phyloP scores from a whole-genome alignment of 2,797 vertebrate species.

The Pogonophryne albipinna region DNA sequence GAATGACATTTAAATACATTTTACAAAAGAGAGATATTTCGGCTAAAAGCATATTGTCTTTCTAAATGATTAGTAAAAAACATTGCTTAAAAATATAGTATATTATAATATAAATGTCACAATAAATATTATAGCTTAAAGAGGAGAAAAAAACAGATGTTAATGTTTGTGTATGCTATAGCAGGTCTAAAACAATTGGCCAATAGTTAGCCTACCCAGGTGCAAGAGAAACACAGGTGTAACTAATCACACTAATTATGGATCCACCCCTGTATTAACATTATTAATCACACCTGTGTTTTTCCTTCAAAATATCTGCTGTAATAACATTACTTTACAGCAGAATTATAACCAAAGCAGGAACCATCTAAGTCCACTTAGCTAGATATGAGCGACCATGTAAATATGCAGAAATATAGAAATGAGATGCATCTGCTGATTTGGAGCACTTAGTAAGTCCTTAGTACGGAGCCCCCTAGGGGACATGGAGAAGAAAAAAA shows the following conservation, averaged over 20 bases:
- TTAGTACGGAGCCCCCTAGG: no score
- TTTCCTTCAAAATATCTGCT: not conserved
- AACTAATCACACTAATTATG: not conserved
- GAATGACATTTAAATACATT: not conserved
- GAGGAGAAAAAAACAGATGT: no score
- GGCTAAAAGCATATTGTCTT: no score
- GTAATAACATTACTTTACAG: not conserved
- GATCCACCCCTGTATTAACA: not conserved
- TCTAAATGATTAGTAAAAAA: no score
- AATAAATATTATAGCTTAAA: not conserved
- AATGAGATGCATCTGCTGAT: not conserved
- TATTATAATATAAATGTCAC: not conserved
- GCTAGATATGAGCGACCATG: no score
- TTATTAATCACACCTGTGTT: not conserved
- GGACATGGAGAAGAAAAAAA: no score
- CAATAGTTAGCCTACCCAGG: no score
- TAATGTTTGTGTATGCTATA: no score
- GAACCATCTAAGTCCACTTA: no score
- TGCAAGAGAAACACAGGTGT: not conserved
- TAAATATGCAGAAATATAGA: not conserved
- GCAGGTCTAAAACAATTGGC: no score
- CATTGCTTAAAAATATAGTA: no score
- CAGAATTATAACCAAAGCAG: no score
- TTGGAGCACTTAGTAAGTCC: not conserved
- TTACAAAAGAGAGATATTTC: not conserved